Base-by-base conservation (phyloP, 1,140 invertebrate species). In the Trichogramma pretiosum region DNA sequence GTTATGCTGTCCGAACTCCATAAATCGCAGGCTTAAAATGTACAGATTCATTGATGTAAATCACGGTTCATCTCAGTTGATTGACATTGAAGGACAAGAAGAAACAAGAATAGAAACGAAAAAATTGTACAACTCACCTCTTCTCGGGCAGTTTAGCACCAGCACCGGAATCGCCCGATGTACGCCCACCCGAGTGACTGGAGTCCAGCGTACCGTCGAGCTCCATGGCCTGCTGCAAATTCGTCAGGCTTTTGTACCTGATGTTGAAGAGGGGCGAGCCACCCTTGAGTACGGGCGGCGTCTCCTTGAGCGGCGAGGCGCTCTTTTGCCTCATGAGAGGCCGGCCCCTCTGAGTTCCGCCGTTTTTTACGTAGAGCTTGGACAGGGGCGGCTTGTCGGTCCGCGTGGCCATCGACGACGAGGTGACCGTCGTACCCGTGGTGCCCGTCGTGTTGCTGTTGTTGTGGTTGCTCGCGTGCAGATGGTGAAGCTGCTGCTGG, bases 121-220 rank as follows among this genome's bases (percentile, higher is more conserved):
- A 4, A 13, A 41, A 16, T 14, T 18, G n/a, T 3, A 14, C 4
- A 22, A 32, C 50, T n/a, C 37, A 74, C 64, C 86, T 78, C 61
- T 89, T 89, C 59, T 89, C 86, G 18, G 85, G 86, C 58, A 87
- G 73, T 60, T 88, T 88, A 3, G 79, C 79, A 8, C 82, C 84
- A 17, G 81, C 81, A 0, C 81, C 83, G 0, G 87, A 90, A 67
- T 89, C 87, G 0, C 84, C 86, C 16, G 87, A 89, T 4, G 84
- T 86, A 32, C 86, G 77, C 10, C 87, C 87, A 22, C 88, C 87
- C 13, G 87, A 89, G 65, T 89, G 86, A 66, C 86, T 89, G 16
- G 88, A 91, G 62, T 91, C 86, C 44, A 92, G 73, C 5, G 89
- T 91, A 3, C 88, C 86, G 60, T 83, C 78, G 11, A 86, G 68